Evolutionary conservation across 2,888 invertebrate genomes (phyloP).

Genomic region (Autographa gamma): DNA sequence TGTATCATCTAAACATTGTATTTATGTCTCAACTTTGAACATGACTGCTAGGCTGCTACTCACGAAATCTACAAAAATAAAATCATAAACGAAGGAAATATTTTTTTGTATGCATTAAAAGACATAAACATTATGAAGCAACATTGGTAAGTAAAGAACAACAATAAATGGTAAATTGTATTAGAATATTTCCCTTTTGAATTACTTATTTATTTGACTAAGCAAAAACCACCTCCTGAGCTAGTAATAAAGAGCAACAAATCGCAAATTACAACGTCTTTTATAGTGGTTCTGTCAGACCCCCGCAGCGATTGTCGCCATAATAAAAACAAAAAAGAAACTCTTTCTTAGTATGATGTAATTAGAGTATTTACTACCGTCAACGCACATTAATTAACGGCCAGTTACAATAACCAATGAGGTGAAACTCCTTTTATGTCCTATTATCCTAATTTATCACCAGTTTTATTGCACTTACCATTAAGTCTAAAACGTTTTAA

Average conservation of each 20-base stretch:
- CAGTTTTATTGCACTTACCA: constrained; percentile 20
- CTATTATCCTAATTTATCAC: constrained; percentile 10
- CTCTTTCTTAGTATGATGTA: neutral
- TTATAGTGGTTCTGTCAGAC: neutral
- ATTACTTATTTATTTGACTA: too few relatives aligned
- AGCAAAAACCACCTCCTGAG: too few relatives aligned
- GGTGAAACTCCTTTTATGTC: constrained; percentile 5
- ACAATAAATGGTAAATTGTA: too few relatives aligned
- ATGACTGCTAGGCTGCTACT: too few relatives aligned
- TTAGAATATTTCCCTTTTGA: too few relatives aligned
- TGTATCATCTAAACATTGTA: neutral
- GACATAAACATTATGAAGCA: too few relatives aligned
- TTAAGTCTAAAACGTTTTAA: constrained; percentile 24
- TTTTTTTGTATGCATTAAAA: too few relatives aligned
- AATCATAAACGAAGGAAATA: too few relatives aligned
- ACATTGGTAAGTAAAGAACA: too few relatives aligned
- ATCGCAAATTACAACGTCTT: neutral
- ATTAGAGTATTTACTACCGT: constrained; percentile 7
- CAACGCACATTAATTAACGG: constrained; percentile 6
- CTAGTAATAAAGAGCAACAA: neutral
- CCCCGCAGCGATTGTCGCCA: constrained; percentile 4
- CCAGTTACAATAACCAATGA: constrained; percentile 1
- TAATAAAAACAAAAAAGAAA: neutral
- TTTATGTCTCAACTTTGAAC: too few relatives aligned
- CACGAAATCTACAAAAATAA: too few relatives aligned